Conservation (phyloP, 2,888 invertebrate species). For the Xylophagus ater region DNA sequence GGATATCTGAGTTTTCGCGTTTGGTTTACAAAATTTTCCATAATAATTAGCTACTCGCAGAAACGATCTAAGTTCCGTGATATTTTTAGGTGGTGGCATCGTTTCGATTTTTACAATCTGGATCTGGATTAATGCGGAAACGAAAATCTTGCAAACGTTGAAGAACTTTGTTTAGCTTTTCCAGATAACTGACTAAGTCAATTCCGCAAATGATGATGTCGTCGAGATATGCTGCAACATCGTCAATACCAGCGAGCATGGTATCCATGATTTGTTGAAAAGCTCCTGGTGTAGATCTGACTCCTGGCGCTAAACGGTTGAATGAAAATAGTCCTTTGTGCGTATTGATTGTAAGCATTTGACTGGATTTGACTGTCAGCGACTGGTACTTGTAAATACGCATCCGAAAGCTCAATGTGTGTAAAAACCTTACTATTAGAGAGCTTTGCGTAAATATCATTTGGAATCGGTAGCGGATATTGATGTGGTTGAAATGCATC, state of each 20-base stretch:
- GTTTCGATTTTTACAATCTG: not conserved
- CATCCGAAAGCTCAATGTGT: not conserved
- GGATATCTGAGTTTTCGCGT: slow-evolving; percentile 2
- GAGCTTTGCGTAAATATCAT: slow-evolving; percentile 1
- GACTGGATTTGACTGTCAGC: slow-evolving; percentile 16
- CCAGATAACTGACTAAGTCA: slow-evolving; percentile 4
- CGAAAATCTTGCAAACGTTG: slow-evolving; percentile 8
- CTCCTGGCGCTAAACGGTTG: slow-evolving; percentile 14
- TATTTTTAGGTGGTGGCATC: slow-evolving; percentile 11
- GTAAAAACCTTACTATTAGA: not conserved
- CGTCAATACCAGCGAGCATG: slow-evolving; percentile 15
- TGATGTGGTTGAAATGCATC: slow-evolving; percentile 3
- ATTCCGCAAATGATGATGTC: slow-evolving; percentile 16
- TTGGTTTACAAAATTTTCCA: slow-evolving; percentile 15
- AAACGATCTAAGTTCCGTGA: slow-evolving; percentile 18
- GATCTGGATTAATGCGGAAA: slow-evolving; percentile 11
- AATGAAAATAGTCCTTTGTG: slow-evolving; percentile 7
- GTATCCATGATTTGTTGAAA: slow-evolving; percentile 17
- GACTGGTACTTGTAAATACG: no score
- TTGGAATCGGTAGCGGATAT: slow-evolving; percentile 5
- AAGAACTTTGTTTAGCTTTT: slow-evolving; percentile 8
- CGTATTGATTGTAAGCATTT: slow-evolving; percentile 8
- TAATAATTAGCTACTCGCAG: slow-evolving; percentile 12
- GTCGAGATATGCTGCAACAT: slow-evolving; percentile 13
- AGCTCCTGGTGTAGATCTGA: slow-evolving; percentile 18